Percentiles rank a stretch among this genome's conserved stretches.
Conservation (phyloP, 1,140 invertebrate species). For the Mercenaria mercenaria region DNA sequence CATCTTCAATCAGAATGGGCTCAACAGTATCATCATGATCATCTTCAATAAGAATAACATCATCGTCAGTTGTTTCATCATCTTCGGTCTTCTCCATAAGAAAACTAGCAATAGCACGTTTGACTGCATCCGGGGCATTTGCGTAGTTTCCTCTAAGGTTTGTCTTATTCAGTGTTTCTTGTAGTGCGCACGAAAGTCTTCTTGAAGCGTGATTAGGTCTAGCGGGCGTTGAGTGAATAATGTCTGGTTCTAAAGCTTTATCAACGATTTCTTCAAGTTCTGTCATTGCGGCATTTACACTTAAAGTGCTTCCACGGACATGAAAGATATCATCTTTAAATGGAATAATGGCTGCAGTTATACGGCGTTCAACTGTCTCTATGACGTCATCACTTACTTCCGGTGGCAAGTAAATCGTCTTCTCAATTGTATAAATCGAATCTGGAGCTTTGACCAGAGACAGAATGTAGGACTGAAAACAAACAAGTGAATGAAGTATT, state of each 20-base stretch:
- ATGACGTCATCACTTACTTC: not conserved
- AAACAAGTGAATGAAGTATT: too few species aligned
- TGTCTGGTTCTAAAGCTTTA: not conserved
- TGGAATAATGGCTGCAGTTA: not conserved
- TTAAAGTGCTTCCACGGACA: not conserved
- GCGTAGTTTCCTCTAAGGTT: constrained; percentile 34
- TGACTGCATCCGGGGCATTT: constrained; percentile 39
- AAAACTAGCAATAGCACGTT: constrained; percentile 37
- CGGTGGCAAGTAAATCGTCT: not conserved
- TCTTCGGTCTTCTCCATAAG: not conserved
- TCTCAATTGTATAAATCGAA: not conserved
- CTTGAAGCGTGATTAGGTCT: not conserved
- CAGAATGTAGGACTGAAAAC: not conserved
- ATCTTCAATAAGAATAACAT: not conserved
- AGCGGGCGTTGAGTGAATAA: not conserved
- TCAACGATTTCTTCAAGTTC: constrained; percentile 15
- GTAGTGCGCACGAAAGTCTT: constrained; percentile 19
- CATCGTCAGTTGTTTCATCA: not conserved
- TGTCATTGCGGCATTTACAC: not conserved
- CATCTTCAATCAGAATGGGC: not conserved
- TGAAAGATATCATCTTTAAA: not conserved
- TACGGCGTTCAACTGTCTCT: not conserved
- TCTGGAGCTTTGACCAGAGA: not conserved
- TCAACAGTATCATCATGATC: not conserved
- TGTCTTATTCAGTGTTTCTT: constrained; percentile 25